phyloP scores from a whole-genome alignment of 2,113 vertebrate species.

The human (Homo sapiens) region GRCh38 chr4:181209501-181210000 shows the following conservation, averaged over 20 bases:
- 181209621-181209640: neutral
- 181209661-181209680: neutral
- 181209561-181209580: neutral
- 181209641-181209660: conserved; percentile 13
- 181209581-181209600: neutral
- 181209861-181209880: too few relatives aligned
- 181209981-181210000: neutral
- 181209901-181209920: neutral
- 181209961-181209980: neutral
- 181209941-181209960: neutral
- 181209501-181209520: neutral
- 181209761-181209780: neutral
- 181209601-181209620: conserved; percentile 32
- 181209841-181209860: neutral
- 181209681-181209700: neutral
- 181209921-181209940: neutral
- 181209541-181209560: neutral
- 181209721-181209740: neutral
- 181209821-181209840: neutral
- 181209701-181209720: neutral
- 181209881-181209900: neutral
- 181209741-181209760: neutral
- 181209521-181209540: neutral
- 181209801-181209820: neutral
- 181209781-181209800: neutral